Evolutionary conservation across 2,797 vertebrate species (phyloP).

Genomic region (Chelon auratus): DNA sequence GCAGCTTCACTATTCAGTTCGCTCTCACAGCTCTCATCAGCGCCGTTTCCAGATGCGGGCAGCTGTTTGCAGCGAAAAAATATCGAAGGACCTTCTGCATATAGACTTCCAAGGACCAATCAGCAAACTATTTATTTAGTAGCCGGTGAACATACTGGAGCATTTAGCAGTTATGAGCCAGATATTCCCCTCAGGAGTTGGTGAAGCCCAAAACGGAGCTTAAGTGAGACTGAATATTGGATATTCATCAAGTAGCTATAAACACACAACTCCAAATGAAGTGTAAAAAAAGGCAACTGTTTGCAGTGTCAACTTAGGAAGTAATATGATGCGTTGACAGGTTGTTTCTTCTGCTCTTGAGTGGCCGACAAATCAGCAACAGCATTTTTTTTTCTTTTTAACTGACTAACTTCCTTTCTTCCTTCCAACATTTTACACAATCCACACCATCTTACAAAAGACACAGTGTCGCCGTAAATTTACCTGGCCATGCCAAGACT

Average conservation of each 20-base stretch:
- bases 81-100: background rate
- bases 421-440: background rate
- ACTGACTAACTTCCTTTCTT: background rate
- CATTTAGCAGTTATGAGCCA: slow-evolving; percentile 16
- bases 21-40: slow-evolving; percentile 11
- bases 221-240: slow-evolving; percentile 1
- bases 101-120: slow-evolving; percentile 27
- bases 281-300: background rate
- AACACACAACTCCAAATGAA: background rate
- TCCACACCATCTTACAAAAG: background rate
- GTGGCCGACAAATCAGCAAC: background rate
- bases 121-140: slow-evolving; percentile 24
- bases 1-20: background rate
- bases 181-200: slow-evolving; percentile 19
- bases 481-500: slow-evolving; percentile 98
- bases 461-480: slow-evolving; percentile 9
- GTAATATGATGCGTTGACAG: background rate
- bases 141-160: slow-evolving; percentile 19
- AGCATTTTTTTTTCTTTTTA: no score
- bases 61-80: slow-evolving; percentile 2
- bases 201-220: slow-evolving; percentile 14
- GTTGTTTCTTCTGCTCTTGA: background rate
- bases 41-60: background rate
- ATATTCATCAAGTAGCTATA: slow-evolving; percentile 1
- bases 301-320: background rate